Evolutionary conservation across 2,113 vertebrate species (phyloP).

Genomic region (Vulpes vulpes): DNA sequence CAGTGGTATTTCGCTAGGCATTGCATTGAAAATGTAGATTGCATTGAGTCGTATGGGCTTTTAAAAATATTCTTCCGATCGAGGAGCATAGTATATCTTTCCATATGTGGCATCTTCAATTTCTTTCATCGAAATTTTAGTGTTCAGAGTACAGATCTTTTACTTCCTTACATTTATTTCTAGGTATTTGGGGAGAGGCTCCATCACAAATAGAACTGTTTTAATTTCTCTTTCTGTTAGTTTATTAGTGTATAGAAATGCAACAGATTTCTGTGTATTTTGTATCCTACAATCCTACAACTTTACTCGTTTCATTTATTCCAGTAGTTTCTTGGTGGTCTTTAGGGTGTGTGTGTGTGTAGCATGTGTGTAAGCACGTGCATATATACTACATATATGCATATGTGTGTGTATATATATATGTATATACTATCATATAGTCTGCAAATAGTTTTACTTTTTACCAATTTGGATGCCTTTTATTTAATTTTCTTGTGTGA

Average conservation of each 20-base stretch:
- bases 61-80: neutral
- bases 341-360: neutral
- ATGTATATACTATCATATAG: neutral
- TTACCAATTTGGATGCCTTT: neutral
- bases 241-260: neutral
- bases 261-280: neutral
- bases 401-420: neutral
- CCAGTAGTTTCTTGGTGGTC: neutral
- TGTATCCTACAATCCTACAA: too few relatives aligned
- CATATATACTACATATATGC: neutral
- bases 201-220: neutral
- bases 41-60: neutral
- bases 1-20: too few relatives aligned
- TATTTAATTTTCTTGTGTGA: neutral
- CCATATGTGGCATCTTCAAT: neutral
- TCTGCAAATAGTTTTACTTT: neutral
- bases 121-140: neutral
- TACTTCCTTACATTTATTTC: too few relatives aligned
- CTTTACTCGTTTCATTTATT: neutral
- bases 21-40: too few relatives aligned
- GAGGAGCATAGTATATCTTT: neutral
- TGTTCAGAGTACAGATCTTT: neutral
- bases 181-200: neutral
- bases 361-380: neutral
- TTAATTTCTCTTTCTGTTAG: neutral